Conservation (phyloP, 2,888 invertebrate species). For the Tachina grossa region DNA sequence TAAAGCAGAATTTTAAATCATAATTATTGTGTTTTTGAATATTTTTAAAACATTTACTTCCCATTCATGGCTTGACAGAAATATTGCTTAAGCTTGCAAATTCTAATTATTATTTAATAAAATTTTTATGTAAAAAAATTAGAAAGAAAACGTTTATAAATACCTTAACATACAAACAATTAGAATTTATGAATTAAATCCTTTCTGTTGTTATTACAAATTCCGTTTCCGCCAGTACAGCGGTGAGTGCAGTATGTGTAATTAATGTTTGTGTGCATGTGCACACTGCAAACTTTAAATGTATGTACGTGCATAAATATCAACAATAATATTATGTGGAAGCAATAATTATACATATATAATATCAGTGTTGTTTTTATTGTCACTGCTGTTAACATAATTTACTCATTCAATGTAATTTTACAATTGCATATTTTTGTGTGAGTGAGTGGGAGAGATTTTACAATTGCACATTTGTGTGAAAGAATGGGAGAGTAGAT, state of each 20-base stretch:
- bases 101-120: background rate
- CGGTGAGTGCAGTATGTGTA: background rate
- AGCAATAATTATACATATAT: slow-evolving; percentile 39
- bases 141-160: background rate
- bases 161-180: background rate
- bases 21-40: too few relatives aligned
- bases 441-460: background rate
- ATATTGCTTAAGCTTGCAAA: background rate
- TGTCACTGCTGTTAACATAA: slow-evolving; percentile 58
- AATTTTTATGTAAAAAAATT: background rate
- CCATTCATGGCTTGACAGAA: too few relatives aligned
- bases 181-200: slow-evolving; percentile 51
- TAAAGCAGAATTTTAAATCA: too few relatives aligned
- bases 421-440: background rate
- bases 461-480: too few relatives aligned
- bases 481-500: too few relatives aligned
- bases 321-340: background rate
- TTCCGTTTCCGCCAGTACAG: slow-evolving; percentile 52
- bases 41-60: too few relatives aligned
- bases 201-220: slow-evolving; percentile 53
- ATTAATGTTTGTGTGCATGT: background rate
- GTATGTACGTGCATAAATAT: background rate
- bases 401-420: background rate
- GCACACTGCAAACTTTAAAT: background rate
- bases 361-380: slow-evolving; percentile 46